These are phyloP conservation scores for Brachypodius melanocephalos DNA, from an alignment of 2,113 vertebrate species.

Conservation along the genomic window DNA sequence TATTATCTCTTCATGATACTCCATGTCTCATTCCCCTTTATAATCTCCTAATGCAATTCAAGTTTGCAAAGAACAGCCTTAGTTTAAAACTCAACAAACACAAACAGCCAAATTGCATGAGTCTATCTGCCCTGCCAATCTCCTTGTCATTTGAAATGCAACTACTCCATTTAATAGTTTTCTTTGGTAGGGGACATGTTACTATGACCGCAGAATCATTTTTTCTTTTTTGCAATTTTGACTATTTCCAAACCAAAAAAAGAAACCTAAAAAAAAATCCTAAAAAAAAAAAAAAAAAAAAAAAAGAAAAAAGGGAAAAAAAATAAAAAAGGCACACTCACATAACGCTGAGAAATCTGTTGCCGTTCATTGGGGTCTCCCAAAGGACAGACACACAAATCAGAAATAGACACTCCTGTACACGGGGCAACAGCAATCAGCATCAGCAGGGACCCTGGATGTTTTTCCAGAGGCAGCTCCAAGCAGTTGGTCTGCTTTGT, in stretches of 20 bases:
- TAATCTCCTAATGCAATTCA: neutral
- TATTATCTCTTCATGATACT: neutral
- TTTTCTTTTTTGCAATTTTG: neutral
- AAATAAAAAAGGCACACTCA: slow-evolving; percentile 60
- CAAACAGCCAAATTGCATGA: neutral
- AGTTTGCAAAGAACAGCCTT: neutral
- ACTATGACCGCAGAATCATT: neutral
- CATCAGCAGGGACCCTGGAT: slow-evolving; percentile 81
- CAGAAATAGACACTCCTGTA: slow-evolving; percentile 84
- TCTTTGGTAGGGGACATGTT: neutral
- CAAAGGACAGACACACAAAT: slow-evolving; percentile 81
- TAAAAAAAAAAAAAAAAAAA: fast-evolving
- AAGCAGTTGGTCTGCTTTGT: slow-evolving; percentile 76
- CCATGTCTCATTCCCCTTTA: neutral
- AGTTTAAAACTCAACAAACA: slow-evolving; percentile 4
- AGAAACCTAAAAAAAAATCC: no score
- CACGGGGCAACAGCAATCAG: slow-evolving; percentile 81
- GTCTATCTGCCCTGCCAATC: neutral
- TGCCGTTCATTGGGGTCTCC: slow-evolving; percentile 77
- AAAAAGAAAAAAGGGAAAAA: neutral
- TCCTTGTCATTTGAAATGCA: neutral
- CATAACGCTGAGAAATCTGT: slow-evolving; percentile 79
- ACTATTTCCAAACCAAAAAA: neutral
- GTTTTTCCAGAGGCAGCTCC: slow-evolving; percentile 78
- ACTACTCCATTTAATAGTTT: neutral